Conservation (phyloP, 2,888 invertebrate genomes). For the Himalopsyche tibetana region DNA sequence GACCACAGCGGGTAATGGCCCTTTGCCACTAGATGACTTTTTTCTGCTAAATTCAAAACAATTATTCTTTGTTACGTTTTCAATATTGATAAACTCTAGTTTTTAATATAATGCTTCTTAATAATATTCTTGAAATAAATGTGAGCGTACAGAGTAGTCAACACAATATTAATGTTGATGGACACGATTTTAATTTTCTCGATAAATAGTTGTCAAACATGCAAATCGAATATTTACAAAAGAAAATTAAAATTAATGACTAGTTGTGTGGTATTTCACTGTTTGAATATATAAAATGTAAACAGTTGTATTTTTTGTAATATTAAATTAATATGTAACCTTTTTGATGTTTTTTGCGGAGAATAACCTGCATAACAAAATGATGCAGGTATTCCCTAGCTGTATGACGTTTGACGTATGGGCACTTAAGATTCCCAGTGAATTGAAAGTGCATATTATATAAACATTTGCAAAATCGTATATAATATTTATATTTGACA, state of each 20-base stretch:
- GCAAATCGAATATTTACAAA: slow-evolving; percentile 19
- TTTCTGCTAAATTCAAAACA: neutral
- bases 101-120: too few relatives aligned
- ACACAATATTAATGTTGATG: neutral
- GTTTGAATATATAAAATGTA: too few relatives aligned
- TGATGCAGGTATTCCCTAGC: neutral
- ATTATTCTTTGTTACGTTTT: neutral
- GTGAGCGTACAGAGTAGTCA: neutral
- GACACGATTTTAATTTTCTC: slow-evolving; percentile 11
- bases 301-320: too few relatives aligned
- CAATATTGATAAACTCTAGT: too few relatives aligned
- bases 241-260: neutral
- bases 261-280: neutral
- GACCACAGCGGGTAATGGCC: too few relatives aligned
- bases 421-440: neutral
- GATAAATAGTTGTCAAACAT: slow-evolving; percentile 36
- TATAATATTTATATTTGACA: neutral
- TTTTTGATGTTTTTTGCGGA: too few relatives aligned
- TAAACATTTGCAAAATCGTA: neutral
- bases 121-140: too few relatives aligned
- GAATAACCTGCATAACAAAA: neutral
- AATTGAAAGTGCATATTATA: neutral
- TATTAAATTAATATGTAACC: too few relatives aligned
- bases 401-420: neutral
- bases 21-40: too few relatives aligned